Percentiles rank a stretch among this genome's conserved stretches.
Conservation (phyloP, 2,888 invertebrate species). For the Stenoptilia bipunctidactyla region DNA sequence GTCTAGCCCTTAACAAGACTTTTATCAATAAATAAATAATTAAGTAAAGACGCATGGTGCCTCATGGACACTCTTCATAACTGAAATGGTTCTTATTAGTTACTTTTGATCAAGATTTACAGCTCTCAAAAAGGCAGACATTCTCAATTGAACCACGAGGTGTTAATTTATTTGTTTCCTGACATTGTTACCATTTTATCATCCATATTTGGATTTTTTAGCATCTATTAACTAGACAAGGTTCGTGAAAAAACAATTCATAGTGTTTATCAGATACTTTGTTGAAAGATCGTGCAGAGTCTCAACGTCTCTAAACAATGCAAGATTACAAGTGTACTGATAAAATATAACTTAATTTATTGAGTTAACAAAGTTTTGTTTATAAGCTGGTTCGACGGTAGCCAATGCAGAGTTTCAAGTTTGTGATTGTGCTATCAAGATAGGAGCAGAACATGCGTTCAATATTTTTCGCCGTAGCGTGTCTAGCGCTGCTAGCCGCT, state of each 20-base stretch:
- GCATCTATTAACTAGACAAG: constrained; percentile 17
- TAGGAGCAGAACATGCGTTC: constrained; percentile 56
- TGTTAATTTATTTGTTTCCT: constrained; percentile 30
- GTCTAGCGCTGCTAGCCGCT: constrained; percentile 47
- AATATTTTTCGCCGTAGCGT: constrained; percentile 52
- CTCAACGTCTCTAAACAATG: constrained; percentile 37
- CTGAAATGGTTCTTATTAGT: too few relatives aligned
- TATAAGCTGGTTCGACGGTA: constrained; percentile 29
- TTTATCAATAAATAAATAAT: too few relatives aligned
- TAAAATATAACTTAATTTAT: constrained; percentile 42
- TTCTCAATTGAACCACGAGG: too few relatives aligned
- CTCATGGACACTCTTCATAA: too few relatives aligned
- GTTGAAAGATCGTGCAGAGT: constrained; percentile 36
- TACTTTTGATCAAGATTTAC: too few relatives aligned
- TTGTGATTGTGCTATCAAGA: constrained; percentile 36
- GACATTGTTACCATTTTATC: constrained; percentile 36
- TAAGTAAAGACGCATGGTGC: too few relatives aligned
- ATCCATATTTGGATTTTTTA: constrained; percentile 37
- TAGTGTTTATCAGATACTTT: background rate
- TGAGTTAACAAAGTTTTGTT: constrained; percentile 35
- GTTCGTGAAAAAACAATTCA: constrained; percentile 23
- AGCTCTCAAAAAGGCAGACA: too few relatives aligned
- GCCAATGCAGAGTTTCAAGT: constrained; percentile 17
- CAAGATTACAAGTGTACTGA: constrained; percentile 36
- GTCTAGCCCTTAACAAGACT: too few relatives aligned